Percentiles rank a stretch among this genome's conserved stretches.
These are phyloP conservation scores for Halocynthia aurantium DNA, from an alignment of 23 tunicate genomes.

Conservation along the genomic window DNA sequence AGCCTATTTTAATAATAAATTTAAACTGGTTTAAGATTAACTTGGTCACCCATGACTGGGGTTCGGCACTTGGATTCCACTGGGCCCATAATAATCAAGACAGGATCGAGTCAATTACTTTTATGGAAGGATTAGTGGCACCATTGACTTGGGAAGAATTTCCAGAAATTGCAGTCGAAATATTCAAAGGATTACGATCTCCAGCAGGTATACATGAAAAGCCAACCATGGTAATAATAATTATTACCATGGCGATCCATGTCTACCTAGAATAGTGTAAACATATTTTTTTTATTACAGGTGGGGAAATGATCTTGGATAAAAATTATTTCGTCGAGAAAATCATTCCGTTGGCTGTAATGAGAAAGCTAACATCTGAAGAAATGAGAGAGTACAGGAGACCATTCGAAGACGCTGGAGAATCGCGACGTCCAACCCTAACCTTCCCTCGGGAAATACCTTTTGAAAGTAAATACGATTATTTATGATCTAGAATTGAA, in stretches of 20 bases:
- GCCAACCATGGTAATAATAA: too few species aligned
- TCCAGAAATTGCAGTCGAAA: constrained; percentile 20
- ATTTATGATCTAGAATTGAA: too few species aligned
- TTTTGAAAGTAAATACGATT: background rate
- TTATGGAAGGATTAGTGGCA: constrained; percentile 36
- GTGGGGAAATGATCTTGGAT: constrained; percentile 71
- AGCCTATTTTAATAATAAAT: background rate
- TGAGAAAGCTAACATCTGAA: constrained; percentile 41
- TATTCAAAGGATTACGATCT: constrained; percentile 22
- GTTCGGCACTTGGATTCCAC: constrained; percentile 47
- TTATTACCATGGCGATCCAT: background rate
- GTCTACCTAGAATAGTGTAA: background rate
- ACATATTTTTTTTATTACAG: constrained; percentile 19
- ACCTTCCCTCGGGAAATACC: constrained; percentile 81
- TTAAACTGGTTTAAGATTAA: constrained; percentile 5
- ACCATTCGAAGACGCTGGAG: constrained; percentile 61
- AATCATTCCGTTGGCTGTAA: constrained; percentile 45
- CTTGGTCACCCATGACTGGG: constrained; percentile 49
- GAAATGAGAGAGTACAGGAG: constrained; percentile 55
- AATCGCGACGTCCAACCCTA: constrained; percentile 58
- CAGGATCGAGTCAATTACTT: constrained; percentile 28
- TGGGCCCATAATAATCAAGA: constrained; percentile 46
- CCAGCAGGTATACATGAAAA: background rate
- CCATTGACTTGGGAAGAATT: constrained; percentile 30
- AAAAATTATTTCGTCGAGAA: constrained; percentile 62